Percentiles rank a stretch among this genome's conserved stretches.
Evolutionary conservation across 2,113 vertebrate species (phyloP).

Genomic region (Sinocyclocheilus anophthalmus): DNA sequence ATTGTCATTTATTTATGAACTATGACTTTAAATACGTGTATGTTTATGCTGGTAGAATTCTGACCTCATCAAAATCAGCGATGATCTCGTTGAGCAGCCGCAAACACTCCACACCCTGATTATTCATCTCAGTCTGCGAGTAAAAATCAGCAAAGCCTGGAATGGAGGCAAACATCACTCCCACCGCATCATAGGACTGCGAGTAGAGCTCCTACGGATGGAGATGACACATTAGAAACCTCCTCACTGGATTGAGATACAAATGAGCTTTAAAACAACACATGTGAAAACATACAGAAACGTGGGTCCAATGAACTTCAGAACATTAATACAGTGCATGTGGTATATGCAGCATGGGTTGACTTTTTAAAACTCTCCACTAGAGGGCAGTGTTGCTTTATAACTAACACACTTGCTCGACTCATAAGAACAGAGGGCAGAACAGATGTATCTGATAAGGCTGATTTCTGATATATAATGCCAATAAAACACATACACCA

Average conservation of each 20-base stretch:
- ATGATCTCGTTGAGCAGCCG: slow-evolving; percentile 97
- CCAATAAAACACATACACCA: background rate
- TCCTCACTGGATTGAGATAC: background rate
- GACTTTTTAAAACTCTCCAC: slow-evolving; percentile 3
- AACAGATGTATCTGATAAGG: background rate
- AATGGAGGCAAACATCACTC: slow-evolving; percentile 98
- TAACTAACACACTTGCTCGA: background rate
- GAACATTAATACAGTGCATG: background rate
- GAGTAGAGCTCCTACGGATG: slow-evolving; percentile 90
- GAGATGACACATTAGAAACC: background rate
- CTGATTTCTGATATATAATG: background rate
- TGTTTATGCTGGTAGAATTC: slow-evolving; percentile 15
- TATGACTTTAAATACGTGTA: background rate
- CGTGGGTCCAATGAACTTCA: background rate
- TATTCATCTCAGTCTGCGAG: slow-evolving; percentile 99
- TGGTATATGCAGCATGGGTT: background rate
- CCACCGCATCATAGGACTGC: slow-evolving; percentile 95
- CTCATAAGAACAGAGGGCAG: background rate
- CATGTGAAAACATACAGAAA: background rate
- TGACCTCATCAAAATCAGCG: slow-evolving; percentile 98
- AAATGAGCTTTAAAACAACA: background rate
- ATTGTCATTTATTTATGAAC: background rate
- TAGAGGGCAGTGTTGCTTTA: slow-evolving; percentile 58
- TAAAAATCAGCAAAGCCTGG: slow-evolving; percentile 98
- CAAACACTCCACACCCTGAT: slow-evolving; percentile 97